Conservation (phyloP, 2,113 vertebrate genomes). For the Boulengeromyrus knoepffleri region DNA sequence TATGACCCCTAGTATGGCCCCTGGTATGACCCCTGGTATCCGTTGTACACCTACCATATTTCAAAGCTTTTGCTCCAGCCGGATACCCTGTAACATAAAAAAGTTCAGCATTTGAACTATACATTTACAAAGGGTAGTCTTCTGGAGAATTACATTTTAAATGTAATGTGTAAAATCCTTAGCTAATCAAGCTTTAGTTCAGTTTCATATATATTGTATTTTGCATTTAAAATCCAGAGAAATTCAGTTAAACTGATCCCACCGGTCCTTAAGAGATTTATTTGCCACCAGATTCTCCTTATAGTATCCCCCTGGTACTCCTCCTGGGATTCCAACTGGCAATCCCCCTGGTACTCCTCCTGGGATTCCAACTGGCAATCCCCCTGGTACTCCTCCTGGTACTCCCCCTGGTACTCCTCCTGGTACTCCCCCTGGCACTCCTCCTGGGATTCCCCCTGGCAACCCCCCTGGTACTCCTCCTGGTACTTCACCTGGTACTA, state of each 20-base stretch:
- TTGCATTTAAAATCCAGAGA: neutral
- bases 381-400: neutral
- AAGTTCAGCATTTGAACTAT: neutral
- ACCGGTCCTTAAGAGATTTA: too few relatives aligned
- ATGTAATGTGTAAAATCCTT: neutral
- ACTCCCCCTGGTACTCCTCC: too few relatives aligned
- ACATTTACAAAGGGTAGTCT: neutral
- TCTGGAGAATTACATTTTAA: neutral
- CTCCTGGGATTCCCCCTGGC: too few relatives aligned
- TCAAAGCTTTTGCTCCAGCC: neutral
- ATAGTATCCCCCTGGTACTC: neutral
- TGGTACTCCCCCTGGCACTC: too few relatives aligned
- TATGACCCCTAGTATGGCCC: too few relatives aligned
- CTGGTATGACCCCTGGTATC: too few relatives aligned
- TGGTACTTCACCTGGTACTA: too few relatives aligned
- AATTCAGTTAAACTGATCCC: too few relatives aligned
- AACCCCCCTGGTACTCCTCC: too few relatives aligned
- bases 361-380: neutral
- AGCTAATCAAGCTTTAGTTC: neutral
- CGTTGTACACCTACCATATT: slow-evolving; percentile 5
- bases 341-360: neutral
- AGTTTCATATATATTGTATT: neutral
- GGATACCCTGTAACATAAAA: slow-evolving; percentile 5
- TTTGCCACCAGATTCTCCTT: neutral
- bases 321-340: neutral